Evolutionary conservation across 2,888 invertebrate genomes (phyloP).

Genomic region (Stenodema calcarata): DNA sequence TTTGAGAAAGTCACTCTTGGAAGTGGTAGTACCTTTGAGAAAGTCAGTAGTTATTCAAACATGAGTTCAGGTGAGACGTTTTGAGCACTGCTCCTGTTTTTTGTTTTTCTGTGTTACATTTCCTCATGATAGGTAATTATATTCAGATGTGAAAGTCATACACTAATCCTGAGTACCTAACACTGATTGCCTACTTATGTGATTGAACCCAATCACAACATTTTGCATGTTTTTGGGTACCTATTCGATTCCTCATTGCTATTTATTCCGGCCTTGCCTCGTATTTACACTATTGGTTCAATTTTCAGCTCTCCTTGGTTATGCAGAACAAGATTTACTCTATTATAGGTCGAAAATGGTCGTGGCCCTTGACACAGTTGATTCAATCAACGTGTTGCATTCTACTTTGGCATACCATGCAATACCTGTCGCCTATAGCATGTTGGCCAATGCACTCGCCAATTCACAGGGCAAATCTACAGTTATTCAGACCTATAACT

Average conservation of each 20-base stretch:
- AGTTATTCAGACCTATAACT: neutral
- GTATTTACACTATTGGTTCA: too few relatives aligned
- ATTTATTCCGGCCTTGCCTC: too few relatives aligned
- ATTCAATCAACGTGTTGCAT: neutral
- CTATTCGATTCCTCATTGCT: too few relatives aligned
- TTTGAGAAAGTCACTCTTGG: neutral
- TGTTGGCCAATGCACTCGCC: conserved; percentile 7
- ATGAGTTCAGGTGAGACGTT: neutral
- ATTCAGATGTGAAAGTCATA: too few relatives aligned
- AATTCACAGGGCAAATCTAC: neutral
- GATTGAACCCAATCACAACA: too few relatives aligned
- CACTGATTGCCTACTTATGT: too few relatives aligned
- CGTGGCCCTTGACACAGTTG: conserved; percentile 3
- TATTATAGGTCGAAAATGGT: conserved; percentile 15
- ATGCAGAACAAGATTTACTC: conserved; percentile 6
- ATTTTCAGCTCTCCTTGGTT: conserved; percentile 8
- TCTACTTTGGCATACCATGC: conserved; percentile 37
- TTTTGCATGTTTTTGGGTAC: too few relatives aligned
- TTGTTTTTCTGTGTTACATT: too few relatives aligned
- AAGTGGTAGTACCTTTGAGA: neutral
- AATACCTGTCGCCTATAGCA: neutral
- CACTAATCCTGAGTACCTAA: too few relatives aligned
- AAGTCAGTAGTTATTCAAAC: neutral
- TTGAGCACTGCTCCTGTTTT: too few relatives aligned
- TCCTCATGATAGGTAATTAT: too few relatives aligned